Base-by-base conservation (phyloP, 2,113 vertebrate species). In the Seriola quinqueradiata region DNA sequence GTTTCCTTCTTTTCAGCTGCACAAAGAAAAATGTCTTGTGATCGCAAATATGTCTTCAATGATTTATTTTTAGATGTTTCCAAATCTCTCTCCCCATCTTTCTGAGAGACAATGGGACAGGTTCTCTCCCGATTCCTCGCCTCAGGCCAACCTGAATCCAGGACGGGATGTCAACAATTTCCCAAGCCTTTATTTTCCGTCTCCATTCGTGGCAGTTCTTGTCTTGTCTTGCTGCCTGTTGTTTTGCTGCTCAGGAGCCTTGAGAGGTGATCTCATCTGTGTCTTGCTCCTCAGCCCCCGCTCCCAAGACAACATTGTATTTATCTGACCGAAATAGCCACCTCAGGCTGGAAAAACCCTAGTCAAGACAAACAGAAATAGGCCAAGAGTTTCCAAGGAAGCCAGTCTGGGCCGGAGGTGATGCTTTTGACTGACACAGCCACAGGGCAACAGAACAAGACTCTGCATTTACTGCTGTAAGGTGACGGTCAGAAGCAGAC, bases 281-380 rank as follows among this genome's bases (percentile, higher is more conserved):
- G 82, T 86, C 81, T 89, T 61, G 70, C 80, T 87, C 80, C 77
- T 83, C 86, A 84, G 75, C 81, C 88, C 86, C 92, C 87, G 89
- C 90, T 91, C 83, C 85, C 81, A 86, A 90, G 87, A 93, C 94
- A 92, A 93, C 91, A 89, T 87, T 89, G 89, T 91, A 93, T 94
- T 96, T 95, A 92, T 95, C 88, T 87, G 93, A 94, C 95, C 90
- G 87, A 95, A 95, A 96, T 94, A 96, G 91, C 85, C 91, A 85
- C 91, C 90, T 91, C 79, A 75, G 90, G 84, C 91, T 94, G 94
- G 94, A 95, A 95, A 95, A 93, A 95, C 92, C 91, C 92, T 70
- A 55, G 75, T 86, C 87, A 88, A 91, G 86, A 89, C 84, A 83
- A 93, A 92, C 90, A 92, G 88, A 93, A 94, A 89, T 89, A 89